Evolutionary conservation across 2,797 vertebrate genomes (phyloP).

Genomic region (Gallinago solitaria): DNA sequence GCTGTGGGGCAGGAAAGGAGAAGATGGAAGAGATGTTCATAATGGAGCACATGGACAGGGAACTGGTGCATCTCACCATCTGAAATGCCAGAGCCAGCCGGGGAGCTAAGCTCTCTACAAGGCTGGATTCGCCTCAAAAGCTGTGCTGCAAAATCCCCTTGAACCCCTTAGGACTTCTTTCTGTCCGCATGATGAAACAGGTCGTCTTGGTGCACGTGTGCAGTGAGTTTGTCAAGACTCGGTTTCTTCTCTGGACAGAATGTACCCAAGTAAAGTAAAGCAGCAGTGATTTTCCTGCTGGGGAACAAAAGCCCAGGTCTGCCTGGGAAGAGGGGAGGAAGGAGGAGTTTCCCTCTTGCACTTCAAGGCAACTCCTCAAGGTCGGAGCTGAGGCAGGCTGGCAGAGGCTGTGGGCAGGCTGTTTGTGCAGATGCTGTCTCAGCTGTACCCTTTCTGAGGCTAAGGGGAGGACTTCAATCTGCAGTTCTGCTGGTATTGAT

Average conservation of each 20-base stretch:
- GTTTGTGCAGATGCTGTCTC: slow-evolving; percentile 59
- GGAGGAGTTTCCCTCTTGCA: neutral
- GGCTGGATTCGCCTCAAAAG: neutral
- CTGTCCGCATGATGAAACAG: neutral
- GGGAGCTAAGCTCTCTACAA: neutral
- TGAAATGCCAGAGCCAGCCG: neutral
- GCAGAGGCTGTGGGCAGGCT: slow-evolving; percentile 39
- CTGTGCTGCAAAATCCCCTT: neutral
- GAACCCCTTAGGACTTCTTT: neutral
- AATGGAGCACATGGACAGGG: neutral
- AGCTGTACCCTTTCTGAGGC: slow-evolving; percentile 26
- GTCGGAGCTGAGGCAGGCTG: slow-evolving; percentile 40
- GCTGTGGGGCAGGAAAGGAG: neutral
- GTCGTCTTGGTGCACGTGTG: neutral
- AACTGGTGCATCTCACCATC: neutral
- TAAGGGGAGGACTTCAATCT: slow-evolving; percentile 18
- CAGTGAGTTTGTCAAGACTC: neutral
- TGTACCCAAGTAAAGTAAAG: neutral
- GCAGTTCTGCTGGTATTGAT: slow-evolving; percentile 47
- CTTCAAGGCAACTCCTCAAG: slow-evolving; percentile 6
- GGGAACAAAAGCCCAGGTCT: neutral
- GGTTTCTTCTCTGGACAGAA: neutral
- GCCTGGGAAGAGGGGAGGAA: neutral
- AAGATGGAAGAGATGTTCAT: neutral
- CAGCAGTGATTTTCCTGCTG: neutral